Conservation (phyloP, 1,140 invertebrate genomes). For the Atta texana region DNA sequence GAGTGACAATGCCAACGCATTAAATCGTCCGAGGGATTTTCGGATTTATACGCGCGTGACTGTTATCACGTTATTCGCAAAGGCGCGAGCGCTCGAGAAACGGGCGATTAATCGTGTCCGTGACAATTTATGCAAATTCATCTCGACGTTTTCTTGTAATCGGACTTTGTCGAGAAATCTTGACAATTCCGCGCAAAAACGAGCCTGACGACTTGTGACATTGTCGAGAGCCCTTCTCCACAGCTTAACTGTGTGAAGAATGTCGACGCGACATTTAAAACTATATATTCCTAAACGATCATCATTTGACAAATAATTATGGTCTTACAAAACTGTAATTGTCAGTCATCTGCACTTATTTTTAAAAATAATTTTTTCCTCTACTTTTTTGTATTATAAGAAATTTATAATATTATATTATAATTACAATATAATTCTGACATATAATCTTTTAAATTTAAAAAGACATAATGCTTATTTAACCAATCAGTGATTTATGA, state of each 20-base stretch:
- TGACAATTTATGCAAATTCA: slow-evolving; percentile 61
- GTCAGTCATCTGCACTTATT: not conserved
- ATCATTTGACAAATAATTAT: slow-evolving; percentile 7
- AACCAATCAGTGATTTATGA: not conserved
- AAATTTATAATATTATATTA: not conserved
- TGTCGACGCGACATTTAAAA: not conserved
- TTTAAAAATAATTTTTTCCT: slow-evolving; percentile 9
- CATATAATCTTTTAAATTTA: no score
- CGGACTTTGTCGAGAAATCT: not conserved
- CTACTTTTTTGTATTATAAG: not conserved
- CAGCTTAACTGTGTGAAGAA: not conserved
- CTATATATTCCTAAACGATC: slow-evolving; percentile 2
- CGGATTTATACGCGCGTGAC: slow-evolving; percentile 56
- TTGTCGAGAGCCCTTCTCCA: slow-evolving; percentile 3
- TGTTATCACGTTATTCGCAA: slow-evolving; percentile 52
- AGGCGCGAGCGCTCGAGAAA: not conserved
- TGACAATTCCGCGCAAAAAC: slow-evolving; percentile 26
- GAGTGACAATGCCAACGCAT: slow-evolving; percentile 56
- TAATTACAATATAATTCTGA: not conserved
- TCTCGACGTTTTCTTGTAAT: slow-evolving; percentile 43
- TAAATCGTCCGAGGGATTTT: slow-evolving; percentile 57
- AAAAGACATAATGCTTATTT: not conserved
- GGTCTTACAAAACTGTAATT: not conserved
- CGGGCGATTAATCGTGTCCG: slow-evolving; percentile 51
- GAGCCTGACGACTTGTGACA: slow-evolving; percentile 20